A percentile compares a stretch with the other conserved stretches of the same genome.
phyloP scores from a whole-genome alignment of 2,113 vertebrate species.

The Brachypteracias leptosomus region DNA sequence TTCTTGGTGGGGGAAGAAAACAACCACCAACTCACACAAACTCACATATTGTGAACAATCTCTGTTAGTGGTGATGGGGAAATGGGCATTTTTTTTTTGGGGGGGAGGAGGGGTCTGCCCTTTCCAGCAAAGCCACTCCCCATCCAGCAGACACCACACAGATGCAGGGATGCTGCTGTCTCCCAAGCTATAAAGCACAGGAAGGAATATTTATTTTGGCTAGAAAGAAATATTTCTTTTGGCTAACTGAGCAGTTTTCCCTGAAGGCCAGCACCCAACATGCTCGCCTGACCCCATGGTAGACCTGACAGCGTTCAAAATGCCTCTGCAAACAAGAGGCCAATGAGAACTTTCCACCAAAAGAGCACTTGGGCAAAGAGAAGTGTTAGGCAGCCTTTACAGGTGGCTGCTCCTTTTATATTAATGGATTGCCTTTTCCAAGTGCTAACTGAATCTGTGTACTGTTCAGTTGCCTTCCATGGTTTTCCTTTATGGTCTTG shows the following conservation, averaged over 20 bases:
- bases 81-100: not conserved
- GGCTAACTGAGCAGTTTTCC: not conserved
- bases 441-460: not conserved
- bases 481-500: not conserved
- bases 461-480: not conserved
- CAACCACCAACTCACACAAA: not conserved
- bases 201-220: not conserved
- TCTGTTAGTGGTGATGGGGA: not conserved
- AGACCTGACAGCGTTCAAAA: not conserved
- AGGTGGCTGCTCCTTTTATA: not conserved
- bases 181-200: not conserved
- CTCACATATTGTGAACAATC: not conserved
- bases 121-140: not conserved
- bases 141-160: not conserved
- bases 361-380: not conserved
- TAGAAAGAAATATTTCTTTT: not conserved
- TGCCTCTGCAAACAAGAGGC: not conserved
- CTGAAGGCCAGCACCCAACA: not conserved
- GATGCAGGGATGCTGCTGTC: not conserved
- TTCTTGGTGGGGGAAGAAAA: not conserved
- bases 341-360: not conserved
- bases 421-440: not conserved
- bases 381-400: not conserved
- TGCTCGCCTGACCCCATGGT: not conserved
- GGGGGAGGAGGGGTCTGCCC: not conserved